A percentile compares a stretch with the other conserved stretches of the same genome.
Evolutionary conservation across 53 echinoderm and acorn worm species (phyloP).

Genomic region (Echinarachnius parma): DNA sequence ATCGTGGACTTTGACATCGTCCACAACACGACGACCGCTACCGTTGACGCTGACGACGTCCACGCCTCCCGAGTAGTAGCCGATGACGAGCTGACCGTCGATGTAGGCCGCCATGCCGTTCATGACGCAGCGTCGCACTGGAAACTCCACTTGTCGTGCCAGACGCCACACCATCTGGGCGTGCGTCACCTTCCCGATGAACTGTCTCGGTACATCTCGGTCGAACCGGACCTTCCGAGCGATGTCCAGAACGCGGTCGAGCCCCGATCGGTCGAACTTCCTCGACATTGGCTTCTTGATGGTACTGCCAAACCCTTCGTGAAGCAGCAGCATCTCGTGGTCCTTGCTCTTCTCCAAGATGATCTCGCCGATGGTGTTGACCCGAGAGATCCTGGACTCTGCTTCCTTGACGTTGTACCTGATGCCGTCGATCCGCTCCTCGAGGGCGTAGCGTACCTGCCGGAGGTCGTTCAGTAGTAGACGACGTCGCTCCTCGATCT

Average conservation of each 20-base stretch:
- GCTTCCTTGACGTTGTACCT: conserved; percentile 37
- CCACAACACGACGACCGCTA: conserved; percentile 34
- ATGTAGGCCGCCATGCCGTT: conserved; percentile 28
- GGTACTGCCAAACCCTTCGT: conserved; percentile 29
- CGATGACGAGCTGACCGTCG: conserved; percentile 39
- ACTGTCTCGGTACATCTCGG: conserved; percentile 23
- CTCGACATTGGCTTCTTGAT: conserved; percentile 26
- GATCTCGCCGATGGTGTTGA: conserved; percentile 40
- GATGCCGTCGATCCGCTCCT: conserved; percentile 20
- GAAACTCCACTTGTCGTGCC: conserved; percentile 34
- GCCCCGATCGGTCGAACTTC: conserved; percentile 32
- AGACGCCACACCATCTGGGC: conserved; percentile 30
- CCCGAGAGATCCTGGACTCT: conserved; percentile 29
- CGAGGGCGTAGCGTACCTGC: conserved; percentile 12
- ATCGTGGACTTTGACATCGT: conserved; percentile 35
- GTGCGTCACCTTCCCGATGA: conserved; percentile 25
- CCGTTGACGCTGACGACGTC: conserved; percentile 42
- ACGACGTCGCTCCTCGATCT: conserved; percentile 30
- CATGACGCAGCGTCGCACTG: conserved; percentile 31
- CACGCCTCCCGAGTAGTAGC: conserved; percentile 37
- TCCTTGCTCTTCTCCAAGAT: conserved; percentile 44
- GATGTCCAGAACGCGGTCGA: conserved; percentile 33
- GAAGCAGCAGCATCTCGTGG: conserved; percentile 35
- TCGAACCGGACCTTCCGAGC: conserved; percentile 35
- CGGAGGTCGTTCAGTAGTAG: conserved; percentile 10